A percentile compares a stretch with the other conserved stretches of the same genome.
Evolutionary conservation across 35 echinoderm and acorn worm species (phyloP).

Genomic region (Ophioderma brevispina): DNA sequence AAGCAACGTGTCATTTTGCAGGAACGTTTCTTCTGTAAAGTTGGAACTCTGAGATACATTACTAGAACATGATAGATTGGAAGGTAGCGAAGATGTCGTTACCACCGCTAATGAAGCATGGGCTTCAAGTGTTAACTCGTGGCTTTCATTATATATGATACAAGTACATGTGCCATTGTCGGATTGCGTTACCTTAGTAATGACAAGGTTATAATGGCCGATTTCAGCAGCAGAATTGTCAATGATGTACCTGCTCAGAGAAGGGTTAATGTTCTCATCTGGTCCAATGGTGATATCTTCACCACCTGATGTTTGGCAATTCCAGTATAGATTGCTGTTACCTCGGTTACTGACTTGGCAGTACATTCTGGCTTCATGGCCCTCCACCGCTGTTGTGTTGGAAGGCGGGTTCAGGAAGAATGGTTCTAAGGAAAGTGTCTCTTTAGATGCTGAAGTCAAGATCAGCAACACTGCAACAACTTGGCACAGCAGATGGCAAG

Average conservation of each 20-base stretch:
- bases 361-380: not conserved
- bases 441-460: no score
- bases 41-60: no score
- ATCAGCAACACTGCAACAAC: no score
- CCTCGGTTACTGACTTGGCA: not conserved
- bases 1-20: not conserved
- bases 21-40: no score
- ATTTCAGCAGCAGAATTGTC: not conserved
- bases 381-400: not conserved
- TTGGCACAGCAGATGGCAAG: no score
- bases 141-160: no score
- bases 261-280: not conserved
- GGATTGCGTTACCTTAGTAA: not conserved
- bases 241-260: not conserved
- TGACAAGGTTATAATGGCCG: not conserved
- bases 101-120: no score
- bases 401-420: not conserved
- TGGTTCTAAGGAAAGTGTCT: no score
- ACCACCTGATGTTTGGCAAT: not conserved
- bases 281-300: not conserved
- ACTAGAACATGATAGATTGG: no score
- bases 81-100: no score
- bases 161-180: not conserved
- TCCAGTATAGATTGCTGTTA: not conserved
- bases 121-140: no score